Evolutionary conservation across 2,888 invertebrate genomes (phyloP), one percentile per base, ranked within the genome.

Genomic region (Drosophila austrosaltans): DNA sequence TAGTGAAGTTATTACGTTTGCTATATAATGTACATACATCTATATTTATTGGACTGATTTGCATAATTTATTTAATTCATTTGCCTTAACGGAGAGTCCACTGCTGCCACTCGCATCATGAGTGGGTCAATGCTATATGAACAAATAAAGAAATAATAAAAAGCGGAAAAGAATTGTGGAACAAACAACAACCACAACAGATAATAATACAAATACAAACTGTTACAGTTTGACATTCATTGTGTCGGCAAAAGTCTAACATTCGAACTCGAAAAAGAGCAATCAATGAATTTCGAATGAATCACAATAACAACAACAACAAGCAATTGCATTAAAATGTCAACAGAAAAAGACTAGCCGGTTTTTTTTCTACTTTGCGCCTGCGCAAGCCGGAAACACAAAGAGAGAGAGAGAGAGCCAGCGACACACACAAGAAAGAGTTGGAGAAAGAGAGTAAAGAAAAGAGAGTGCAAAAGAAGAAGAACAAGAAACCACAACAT

Each of bases 91-190:
- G 76, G 48, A 76, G 62, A 54, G 54, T 0, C 62, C 48, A 54
- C 72, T 28, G 62, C 72, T 28, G 62, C 67, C 63, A 57, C 65
- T 72, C 60, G 63, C 39, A 58, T 70, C 68, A 69, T 79, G 53
- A 82, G 75, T 88, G 69, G 88, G 88, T 83, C 88, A 86, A 75
- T 88, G 82, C 61, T 86, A 80, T 60, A 40, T 39, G 36, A 36
- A 48, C 22, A 48, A 22, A 8, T 16, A 44, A 7, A 20, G 8
- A 44, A 48, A 48, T 12, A 25, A 48, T 22, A 25, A 25, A 63
- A 54, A 53, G 70, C 69, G 61, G 66, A 61, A 79, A 79, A 69
- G 54, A 59, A 36, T 7, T 25, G 20, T 16, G 62, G 32, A n/a
- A 10, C 39, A 54, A 39, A 69, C 25, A 67, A 53, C 12, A 56